phyloP scores from a whole-genome alignment of 2,113 vertebrate genomes.

The Phrynosoma platyrhinos region DNA sequence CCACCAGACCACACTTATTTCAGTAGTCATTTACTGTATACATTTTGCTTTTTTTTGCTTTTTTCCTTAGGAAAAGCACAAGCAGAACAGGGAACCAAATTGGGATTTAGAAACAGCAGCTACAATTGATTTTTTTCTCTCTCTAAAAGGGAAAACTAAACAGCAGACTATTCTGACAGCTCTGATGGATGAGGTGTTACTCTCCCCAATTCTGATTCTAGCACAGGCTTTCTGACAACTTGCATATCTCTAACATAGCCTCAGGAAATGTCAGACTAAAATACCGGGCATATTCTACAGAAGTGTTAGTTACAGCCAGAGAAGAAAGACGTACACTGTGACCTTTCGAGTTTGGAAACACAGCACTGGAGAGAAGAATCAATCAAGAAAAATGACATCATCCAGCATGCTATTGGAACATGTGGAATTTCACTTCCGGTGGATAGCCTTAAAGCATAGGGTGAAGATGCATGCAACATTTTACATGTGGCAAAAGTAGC shows the following conservation, averaged over 20 bases:
- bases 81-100: not conserved
- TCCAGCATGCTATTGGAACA: slow-evolving; percentile 64
- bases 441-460: slow-evolving; percentile 43
- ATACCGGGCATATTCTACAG: slow-evolving; percentile 49
- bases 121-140: slow-evolving; percentile 23
- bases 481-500: not conserved
- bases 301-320: slow-evolving; percentile 22
- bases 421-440: slow-evolving; percentile 73
- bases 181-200: slow-evolving; percentile 11
- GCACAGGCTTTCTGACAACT: slow-evolving; percentile 23
- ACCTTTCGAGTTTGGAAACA: slow-evolving; percentile 17
- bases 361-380: not conserved
- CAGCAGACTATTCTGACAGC: slow-evolving; percentile 12
- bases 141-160: not conserved
- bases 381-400: slow-evolving; percentile 32
- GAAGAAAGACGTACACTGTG: slow-evolving; percentile 35
- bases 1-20: not conserved
- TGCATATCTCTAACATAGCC: slow-evolving; percentile 37
- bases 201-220: not conserved
- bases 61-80: not conserved
- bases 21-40: not conserved
- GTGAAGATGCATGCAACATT: not conserved
- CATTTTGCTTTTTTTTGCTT: no score
- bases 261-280: slow-evolving; percentile 29
- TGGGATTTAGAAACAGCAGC: not conserved